A percentile compares a stretch with the other conserved stretches of the same genome.
Evolutionary conservation across 1,140 invertebrate genomes (phyloP).

Genomic region (Drosophila leontia): DNA sequence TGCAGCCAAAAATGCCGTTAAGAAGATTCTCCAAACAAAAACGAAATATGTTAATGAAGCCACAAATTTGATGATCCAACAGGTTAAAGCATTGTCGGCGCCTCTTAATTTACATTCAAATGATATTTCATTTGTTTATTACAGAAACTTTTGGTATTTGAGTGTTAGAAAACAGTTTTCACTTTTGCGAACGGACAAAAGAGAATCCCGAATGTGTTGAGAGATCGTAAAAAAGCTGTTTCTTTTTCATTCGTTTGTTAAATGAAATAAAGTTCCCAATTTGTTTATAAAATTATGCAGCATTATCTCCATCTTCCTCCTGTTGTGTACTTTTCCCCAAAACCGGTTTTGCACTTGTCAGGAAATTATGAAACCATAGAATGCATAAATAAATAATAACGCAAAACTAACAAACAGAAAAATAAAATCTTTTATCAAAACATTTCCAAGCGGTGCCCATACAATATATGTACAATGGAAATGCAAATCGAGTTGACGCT

Average conservation of each 20-base stretch:
- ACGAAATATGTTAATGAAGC: conserved; percentile 39
- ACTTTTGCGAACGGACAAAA: conserved; percentile 72
- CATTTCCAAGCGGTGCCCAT: conserved; percentile 9
- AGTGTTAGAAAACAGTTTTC: conserved; percentile 61
- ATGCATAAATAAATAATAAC: conserved; percentile 70
- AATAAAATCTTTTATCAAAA: conserved; percentile 45
- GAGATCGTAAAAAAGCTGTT: conserved; percentile 41
- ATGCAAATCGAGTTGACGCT: conserved; percentile 64
- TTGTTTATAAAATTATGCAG: conserved; percentile 55
- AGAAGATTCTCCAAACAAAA: conserved; percentile 40
- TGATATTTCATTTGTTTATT: conserved; percentile 46
- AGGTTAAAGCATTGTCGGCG: conserved; percentile 16
- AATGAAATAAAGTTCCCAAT: conserved; percentile 35
- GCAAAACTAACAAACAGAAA: conserved; percentile 57
- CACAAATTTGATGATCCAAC: conserved; percentile 50
- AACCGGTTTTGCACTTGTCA: conserved; percentile 68
- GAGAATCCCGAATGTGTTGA: conserved; percentile 26
- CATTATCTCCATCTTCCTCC: conserved; percentile 11
- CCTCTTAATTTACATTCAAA: conserved; percentile 44
- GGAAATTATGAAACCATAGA: conserved; percentile 71
- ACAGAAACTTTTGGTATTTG: conserved; percentile 25
- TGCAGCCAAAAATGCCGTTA: conserved; percentile 44
- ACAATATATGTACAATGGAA: conserved; percentile 48
- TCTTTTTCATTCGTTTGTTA: not conserved
- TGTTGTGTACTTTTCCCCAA: conserved; percentile 29